These are phyloP conservation scores for Drosophila recens DNA, from an alignment of 2,888 invertebrate species.

Conservation along the genomic window DNA sequence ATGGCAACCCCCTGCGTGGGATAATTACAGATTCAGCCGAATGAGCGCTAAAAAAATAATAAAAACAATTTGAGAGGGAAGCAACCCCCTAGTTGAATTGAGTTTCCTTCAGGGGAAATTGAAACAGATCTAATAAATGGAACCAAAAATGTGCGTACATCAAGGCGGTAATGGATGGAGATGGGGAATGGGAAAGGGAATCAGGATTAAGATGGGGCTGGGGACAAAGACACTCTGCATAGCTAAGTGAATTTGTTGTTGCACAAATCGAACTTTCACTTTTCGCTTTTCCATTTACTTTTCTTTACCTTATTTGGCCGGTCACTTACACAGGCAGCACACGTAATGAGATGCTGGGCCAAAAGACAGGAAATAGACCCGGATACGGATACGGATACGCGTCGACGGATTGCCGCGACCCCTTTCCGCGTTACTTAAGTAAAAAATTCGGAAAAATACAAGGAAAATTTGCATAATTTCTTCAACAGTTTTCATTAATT, in stretches of 20 bases:
- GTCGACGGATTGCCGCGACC: conserved; percentile 31
- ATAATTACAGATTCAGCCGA: conserved; percentile 74
- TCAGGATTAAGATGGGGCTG: conserved; percentile 4
- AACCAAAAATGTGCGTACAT: conserved; percentile 81
- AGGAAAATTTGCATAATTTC: conserved; percentile 83
- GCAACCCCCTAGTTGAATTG: conserved; percentile 2
- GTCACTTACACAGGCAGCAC: conserved; percentile 56
- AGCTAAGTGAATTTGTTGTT: conserved; percentile 71
- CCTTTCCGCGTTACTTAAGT: conserved; percentile 46
- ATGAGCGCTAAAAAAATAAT: conserved; percentile 50
- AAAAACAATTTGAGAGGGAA: conserved; percentile 56
- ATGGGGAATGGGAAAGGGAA: not conserved
- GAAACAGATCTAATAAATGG: conserved; percentile 82
- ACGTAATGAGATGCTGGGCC: conserved; percentile 65
- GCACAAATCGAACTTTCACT: conserved; percentile 74
- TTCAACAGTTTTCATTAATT: conserved; percentile 71
- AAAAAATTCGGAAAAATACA: conserved; percentile 1
- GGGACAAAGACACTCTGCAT: conserved; percentile 50
- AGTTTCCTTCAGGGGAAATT: conserved; percentile 60
- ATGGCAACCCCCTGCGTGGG: conserved; percentile 13
- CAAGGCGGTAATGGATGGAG: conserved; percentile 36
- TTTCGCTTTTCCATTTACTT: conserved; percentile 22
- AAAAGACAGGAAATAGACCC: conserved; percentile 30
- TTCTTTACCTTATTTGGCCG: conserved; percentile 30
- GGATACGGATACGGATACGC: conserved; percentile 26